Conservation (phyloP, 2,113 vertebrate species). For the Probosciger aterrimus region DNA sequence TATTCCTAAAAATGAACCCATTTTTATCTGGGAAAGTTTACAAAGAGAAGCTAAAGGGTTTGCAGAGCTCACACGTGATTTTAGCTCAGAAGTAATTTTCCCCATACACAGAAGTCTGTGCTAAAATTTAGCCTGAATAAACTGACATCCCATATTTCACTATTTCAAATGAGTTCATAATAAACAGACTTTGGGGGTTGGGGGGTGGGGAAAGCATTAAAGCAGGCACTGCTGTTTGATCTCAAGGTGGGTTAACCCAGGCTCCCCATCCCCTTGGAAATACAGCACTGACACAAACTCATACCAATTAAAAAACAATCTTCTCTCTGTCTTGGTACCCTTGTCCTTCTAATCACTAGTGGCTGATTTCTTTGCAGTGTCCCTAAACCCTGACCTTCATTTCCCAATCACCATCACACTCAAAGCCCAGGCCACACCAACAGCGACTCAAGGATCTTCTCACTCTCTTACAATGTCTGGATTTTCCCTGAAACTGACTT, state of each 20-base stretch:
- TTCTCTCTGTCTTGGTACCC: background rate
- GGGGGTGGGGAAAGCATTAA: background rate
- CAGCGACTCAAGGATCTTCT: background rate
- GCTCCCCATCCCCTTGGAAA: background rate
- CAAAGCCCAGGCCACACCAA: background rate
- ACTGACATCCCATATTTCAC: background rate
- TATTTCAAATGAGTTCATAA: background rate
- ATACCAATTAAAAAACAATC: background rate
- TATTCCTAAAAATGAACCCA: background rate
- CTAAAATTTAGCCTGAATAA: background rate
- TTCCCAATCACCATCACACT: background rate
- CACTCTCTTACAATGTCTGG: background rate
- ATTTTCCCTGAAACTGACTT: background rate
- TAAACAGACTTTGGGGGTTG: fast-evolving
- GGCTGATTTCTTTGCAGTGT: background rate
- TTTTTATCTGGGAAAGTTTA: background rate
- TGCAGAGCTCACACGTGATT: background rate
- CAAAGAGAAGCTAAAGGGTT: background rate
- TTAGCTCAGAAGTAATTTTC: background rate
- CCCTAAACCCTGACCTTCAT: background rate
- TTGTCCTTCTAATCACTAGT: background rate
- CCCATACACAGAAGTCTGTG: background rate
- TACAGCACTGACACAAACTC: background rate
- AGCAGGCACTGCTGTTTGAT: background rate
- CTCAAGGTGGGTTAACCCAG: background rate